Percentiles rank a stretch among this genome's conserved stretches.
Conservation (phyloP, 1,140 invertebrate species). For the Pseudomyrmex sp. region DNA sequence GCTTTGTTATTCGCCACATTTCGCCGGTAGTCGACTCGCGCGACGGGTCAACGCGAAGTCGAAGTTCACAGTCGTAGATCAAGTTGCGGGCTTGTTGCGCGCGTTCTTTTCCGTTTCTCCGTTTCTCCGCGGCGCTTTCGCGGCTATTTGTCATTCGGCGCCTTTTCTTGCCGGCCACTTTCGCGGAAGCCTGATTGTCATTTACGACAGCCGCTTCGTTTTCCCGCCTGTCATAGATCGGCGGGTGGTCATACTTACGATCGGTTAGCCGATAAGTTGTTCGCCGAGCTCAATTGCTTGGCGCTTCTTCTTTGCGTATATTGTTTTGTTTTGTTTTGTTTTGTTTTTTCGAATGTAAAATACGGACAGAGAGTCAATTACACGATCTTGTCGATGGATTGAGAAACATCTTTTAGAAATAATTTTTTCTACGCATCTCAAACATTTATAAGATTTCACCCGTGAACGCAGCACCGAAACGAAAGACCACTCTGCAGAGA, state of each 20-base stretch:
- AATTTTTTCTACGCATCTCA: constrained; percentile 64
- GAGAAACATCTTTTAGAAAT: background rate
- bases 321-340: background rate
- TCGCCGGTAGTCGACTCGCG: constrained; percentile 63
- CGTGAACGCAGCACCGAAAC: constrained; percentile 68
- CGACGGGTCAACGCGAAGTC: constrained; percentile 62
- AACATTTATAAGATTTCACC: constrained; percentile 75
- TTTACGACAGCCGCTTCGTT: constrained; percentile 76
- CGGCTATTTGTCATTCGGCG: too few species aligned
- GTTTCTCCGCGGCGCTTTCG: constrained; percentile 1
- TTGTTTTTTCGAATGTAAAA: constrained; percentile 1
- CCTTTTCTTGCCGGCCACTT: constrained; percentile 18
- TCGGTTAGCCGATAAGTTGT: constrained; percentile 9
- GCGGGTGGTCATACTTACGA: constrained; percentile 18
- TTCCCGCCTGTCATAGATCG: constrained; percentile 49
- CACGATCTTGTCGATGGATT: background rate
- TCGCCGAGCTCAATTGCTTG: background rate
- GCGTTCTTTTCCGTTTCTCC: constrained; percentile 1
- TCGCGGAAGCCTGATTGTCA: constrained; percentile 77
- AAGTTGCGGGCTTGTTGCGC: constrained; percentile 59
- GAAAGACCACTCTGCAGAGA: constrained; percentile 65
- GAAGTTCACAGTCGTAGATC: constrained; percentile 74
- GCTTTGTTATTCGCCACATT: constrained; percentile 75
- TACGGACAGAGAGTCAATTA: background rate
- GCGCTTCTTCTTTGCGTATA: background rate